Evolutionary conservation across 2,797 vertebrate genomes (phyloP).

Genomic region (Hypotaenidia okinawae): DNA sequence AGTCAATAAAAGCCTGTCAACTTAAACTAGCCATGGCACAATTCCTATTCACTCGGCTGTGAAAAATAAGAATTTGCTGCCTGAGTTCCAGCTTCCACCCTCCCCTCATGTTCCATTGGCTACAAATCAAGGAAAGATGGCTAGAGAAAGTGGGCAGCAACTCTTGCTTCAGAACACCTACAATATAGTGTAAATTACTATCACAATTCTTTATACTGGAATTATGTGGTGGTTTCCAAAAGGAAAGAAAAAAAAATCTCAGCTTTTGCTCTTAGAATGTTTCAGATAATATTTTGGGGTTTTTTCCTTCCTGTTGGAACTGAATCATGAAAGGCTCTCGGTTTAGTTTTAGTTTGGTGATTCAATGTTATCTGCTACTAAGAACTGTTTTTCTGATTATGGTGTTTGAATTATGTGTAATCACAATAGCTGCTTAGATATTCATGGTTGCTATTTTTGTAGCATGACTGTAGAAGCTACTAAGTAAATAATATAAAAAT

Average conservation of each 20-base stretch:
- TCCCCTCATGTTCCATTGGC: background rate
- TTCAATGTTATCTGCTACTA: constrained; percentile 11
- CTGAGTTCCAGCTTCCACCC: background rate
- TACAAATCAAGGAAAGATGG: background rate
- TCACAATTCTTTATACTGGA: background rate
- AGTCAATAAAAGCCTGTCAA: background rate
- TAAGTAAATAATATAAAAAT: constrained; percentile 18
- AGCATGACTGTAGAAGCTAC: background rate
- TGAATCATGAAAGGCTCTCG: background rate
- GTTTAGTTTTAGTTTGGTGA: background rate
- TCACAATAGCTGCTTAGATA: background rate
- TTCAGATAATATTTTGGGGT: constrained; percentile 26
- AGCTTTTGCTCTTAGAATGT: background rate
- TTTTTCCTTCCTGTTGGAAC: constrained; percentile 2
- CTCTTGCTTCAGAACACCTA: background rate
- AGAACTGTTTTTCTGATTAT: background rate
- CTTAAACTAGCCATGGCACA: background rate
- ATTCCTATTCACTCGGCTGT: background rate
- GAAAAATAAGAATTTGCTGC: background rate
- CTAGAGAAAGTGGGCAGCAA: background rate
- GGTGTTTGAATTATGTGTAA: background rate
- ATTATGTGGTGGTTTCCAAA: background rate
- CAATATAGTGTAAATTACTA: background rate
- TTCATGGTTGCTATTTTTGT: background rate
- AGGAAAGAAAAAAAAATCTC: background rate